Base-by-base conservation (phyloP, 2,113 vertebrate species). In the Archilochus colubris region DNA sequence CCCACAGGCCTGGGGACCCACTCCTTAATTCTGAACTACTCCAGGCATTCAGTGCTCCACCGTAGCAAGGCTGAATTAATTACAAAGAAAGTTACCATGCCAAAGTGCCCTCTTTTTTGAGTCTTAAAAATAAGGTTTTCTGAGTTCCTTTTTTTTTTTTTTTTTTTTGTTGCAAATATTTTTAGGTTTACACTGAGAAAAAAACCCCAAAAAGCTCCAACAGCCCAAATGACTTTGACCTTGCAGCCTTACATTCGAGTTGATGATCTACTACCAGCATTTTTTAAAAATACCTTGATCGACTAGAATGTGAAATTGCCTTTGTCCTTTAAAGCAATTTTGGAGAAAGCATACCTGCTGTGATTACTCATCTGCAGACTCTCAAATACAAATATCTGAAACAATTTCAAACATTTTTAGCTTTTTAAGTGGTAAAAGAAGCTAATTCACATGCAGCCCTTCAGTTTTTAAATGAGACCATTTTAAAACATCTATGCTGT, bases 301-400 rank as follows among this genome's bases (percentile, higher is more conserved):
- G 21, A 88, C 79, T 82, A 54, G 66, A 95, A 95, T 55, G 51
- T 66, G 68, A 93, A 96, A 93, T 88, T 91, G 82, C 76, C 61
- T 95, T 80, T 89, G 87, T 94, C 82, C 90, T 95, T 89, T 90
- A 92, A 83, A 96, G 89, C 43, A 84, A 94, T 93, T 93, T 63
- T 61, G 78, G 92, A 91, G 72, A 82, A 82, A 77, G 82, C 76
- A 25, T 87, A 86, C 88, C 84, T 95, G 89, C 86, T 95, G 88
- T 78, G 93, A 91, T 81, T 95, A 91, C 79, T 94, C 81, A 94
- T 86, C 79, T 88, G 62, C 46, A 78, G 73, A 74, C 80, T 93
- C 86, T 93, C 75, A 88, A 88, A 91, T 46, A 91, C 80, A 94
- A 94, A 91, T 93, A 95, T 73, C 62, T 58, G 58, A 95, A 78